Percentiles rank a stretch among this genome's conserved stretches.
Conservation (phyloP, 2,888 invertebrate species). For the Leptinotarsa juncta region DNA sequence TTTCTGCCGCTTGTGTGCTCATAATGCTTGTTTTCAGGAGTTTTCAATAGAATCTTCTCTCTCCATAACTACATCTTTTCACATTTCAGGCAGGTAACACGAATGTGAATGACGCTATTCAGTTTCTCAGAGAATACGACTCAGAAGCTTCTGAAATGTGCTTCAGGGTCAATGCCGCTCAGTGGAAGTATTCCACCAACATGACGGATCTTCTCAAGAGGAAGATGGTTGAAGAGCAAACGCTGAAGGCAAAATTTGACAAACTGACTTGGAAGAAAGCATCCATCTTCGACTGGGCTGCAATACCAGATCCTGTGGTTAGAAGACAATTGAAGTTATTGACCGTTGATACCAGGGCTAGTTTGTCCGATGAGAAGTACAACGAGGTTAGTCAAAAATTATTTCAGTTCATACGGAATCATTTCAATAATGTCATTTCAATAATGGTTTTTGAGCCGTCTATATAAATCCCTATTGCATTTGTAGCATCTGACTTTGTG, state of each 20-base stretch:
- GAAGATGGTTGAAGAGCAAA: constrained; percentile 78
- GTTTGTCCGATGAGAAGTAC: constrained; percentile 79
- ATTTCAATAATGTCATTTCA: too few species aligned
- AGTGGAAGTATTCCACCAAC: constrained; percentile 83
- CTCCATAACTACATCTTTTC: not conserved
- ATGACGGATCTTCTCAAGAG: constrained; percentile 78
- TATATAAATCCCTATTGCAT: too few species aligned
- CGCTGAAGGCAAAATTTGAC: constrained; percentile 79
- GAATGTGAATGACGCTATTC: constrained; percentile 76
- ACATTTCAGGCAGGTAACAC: constrained; percentile 72
- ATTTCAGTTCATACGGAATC: too few species aligned
- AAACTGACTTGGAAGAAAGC: constrained; percentile 81
- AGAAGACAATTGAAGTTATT: constrained; percentile 79
- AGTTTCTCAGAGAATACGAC: constrained; percentile 80
- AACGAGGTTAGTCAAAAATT: constrained; percentile 71
- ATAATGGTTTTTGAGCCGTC: too few species aligned
- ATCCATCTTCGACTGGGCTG: constrained; percentile 75
- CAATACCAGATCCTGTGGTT: constrained; percentile 75
- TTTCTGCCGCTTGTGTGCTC: too few species aligned
- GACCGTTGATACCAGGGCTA: constrained; percentile 78
- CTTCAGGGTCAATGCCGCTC: constrained; percentile 76
- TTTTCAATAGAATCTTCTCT: too few species aligned
- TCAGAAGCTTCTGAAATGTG: constrained; percentile 80
- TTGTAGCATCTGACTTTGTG: too few species aligned
- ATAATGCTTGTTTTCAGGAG: too few species aligned